A percentile compares a stretch with the other conserved stretches of the same genome.
Evolutionary conservation across 2,797 vertebrate genomes (phyloP).

Genomic region (Picus viridis): DNA sequence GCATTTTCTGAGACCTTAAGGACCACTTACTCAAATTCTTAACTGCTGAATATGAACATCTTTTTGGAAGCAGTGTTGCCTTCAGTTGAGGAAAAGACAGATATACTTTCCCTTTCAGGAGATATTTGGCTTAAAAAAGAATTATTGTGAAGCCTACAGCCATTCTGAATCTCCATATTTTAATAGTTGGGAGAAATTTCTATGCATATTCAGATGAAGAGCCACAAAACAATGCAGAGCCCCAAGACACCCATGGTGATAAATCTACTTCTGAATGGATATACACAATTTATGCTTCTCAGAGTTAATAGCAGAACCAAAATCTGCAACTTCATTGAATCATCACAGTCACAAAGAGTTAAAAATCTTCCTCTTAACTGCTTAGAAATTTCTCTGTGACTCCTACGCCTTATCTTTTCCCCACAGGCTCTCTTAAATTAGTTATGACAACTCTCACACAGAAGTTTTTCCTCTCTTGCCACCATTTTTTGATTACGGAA

Average conservation of each 20-base stretch:
- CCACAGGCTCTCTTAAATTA: neutral
- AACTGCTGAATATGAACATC: neutral
- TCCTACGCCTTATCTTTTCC: neutral
- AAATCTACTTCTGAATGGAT: neutral
- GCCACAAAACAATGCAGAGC: neutral
- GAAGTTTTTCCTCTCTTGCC: neutral
- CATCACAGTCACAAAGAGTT: neutral
- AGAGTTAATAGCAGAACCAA: neutral
- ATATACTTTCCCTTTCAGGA: neutral
- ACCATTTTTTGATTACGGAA: neutral
- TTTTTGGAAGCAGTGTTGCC: neutral
- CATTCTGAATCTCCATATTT: neutral
- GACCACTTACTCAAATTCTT: neutral
- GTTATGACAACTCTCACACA: neutral
- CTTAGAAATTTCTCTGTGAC: neutral
- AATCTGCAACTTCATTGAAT: neutral
- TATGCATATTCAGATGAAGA: neutral
- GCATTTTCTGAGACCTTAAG: neutral
- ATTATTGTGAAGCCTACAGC: neutral
- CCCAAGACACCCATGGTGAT: neutral
- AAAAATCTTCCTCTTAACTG: neutral
- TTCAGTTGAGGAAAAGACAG: neutral
- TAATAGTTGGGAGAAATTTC: neutral
- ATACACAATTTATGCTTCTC: neutral
- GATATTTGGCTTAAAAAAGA: neutral